These are phyloP conservation scores for Nephrotoma flavescens DNA, from an alignment of 2,888 invertebrate genomes.

Conservation along the genomic window DNA sequence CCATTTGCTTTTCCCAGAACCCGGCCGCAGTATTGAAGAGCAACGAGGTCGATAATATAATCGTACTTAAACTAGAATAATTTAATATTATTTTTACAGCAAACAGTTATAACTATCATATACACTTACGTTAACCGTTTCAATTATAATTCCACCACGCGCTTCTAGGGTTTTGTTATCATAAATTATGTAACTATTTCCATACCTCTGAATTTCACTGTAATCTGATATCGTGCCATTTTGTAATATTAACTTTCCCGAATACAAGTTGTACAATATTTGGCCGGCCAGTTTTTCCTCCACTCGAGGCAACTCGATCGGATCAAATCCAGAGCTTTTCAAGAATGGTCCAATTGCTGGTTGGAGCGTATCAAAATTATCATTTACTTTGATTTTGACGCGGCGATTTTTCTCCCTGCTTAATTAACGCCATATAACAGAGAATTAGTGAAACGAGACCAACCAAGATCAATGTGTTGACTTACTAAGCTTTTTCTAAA, in stretches of 20 bases:
- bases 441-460: neutral
- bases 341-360: neutral
- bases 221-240: neutral
- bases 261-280: neutral
- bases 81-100: neutral
- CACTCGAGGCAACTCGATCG: neutral
- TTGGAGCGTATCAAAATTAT: neutral
- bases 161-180: neutral
- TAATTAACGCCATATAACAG: neutral
- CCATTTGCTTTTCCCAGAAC: neutral
- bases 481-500: neutral
- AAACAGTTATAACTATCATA: neutral
- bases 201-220: neutral
- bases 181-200: neutral
- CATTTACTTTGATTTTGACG: neutral
- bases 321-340: neutral
- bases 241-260: neutral
- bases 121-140: neutral
- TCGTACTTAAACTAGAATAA: neutral
- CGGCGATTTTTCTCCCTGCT: neutral
- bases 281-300: neutral
- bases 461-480: neutral
- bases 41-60: neutral
- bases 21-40: neutral
- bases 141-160: neutral